Base-by-base conservation (phyloP, 2,888 invertebrate genomes). In the Lasioglossum leucozonium region DNA sequence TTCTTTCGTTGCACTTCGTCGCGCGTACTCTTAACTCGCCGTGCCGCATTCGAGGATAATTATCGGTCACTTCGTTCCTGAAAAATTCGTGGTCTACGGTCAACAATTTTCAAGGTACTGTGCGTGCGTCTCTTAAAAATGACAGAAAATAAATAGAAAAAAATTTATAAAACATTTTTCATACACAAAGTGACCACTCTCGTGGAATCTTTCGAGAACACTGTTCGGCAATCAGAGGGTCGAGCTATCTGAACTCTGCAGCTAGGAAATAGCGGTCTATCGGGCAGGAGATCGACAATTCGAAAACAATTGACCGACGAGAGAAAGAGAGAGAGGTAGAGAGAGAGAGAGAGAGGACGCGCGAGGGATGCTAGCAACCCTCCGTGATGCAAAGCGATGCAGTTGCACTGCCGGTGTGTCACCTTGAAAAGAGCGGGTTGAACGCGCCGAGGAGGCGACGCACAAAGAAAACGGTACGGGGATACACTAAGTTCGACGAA, bases 401-500 rank as follows among this genome's bases (percentile, higher is more conserved):
- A 11, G 73, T 71, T 77, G 16, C 73, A 77, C 58, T 77, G 71
- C 22, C 73, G 65, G 42, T 37, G 62, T 82, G 76, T 84, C 83
- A 82, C 83, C 83, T 84, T 73, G 83, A 72, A 30, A 74, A 81
- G 72, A 75, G 85, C 79, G 79, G 78, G 80, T 84, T 81, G 80
- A 89, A 89, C 86, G 89, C 80, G 81, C 77, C 88, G 77, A 81
- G 74, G 79, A 81, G 72, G 80, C 88, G 80, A 81, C 88, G 79
- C 83, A 84, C 81, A 81, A 91, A 87, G 83, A 91, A 62, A 91
- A 89, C 89, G 78, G 76, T 86, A 88, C 79, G 88, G 34, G 77
- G 86, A 90, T 55, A 55, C n/a, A 90, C 90, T 90, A 89, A 55
- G 89, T 91, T 90, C 91, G 87, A 71, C 79, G 67, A 87, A 91